A percentile compares a stretch with the other conserved stretches of the same genome.
Evolutionary conservation across 1,140 invertebrate species (phyloP).

Genomic region (Theocolax elegans): DNA sequence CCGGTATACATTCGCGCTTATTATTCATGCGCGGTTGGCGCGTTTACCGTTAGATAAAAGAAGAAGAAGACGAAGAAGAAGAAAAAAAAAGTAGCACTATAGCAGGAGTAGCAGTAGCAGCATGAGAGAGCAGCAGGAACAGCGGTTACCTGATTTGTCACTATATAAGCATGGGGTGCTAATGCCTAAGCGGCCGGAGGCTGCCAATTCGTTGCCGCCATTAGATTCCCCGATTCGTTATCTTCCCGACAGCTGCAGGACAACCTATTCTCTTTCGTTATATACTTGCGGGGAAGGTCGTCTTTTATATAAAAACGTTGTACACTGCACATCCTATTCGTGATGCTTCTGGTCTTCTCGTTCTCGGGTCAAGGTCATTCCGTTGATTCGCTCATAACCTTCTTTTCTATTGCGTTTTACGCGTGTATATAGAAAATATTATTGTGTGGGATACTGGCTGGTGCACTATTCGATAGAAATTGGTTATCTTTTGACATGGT

Average conservation of each 20-base stretch:
- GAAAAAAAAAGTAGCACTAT: neutral
- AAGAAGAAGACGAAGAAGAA: slow-evolving; percentile 34
- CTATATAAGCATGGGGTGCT: slow-evolving; percentile 23
- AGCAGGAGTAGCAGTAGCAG: neutral
- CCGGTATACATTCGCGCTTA: slow-evolving; percentile 50
- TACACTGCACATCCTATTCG: too few species aligned
- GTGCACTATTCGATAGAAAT: too few species aligned
- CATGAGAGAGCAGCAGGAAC: slow-evolving; percentile 13
- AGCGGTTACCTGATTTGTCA: slow-evolving; percentile 45
- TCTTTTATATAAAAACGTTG: too few species aligned
- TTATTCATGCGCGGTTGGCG: slow-evolving; percentile 46
- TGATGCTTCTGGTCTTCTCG: too few species aligned
- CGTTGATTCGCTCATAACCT: too few species aligned
- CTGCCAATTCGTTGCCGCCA: slow-evolving; percentile 27
- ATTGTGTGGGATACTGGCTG: too few species aligned
- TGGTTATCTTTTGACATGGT: too few species aligned
- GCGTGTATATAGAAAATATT: too few species aligned
- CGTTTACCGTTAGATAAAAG: slow-evolving; percentile 35
- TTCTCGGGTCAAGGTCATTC: too few species aligned
- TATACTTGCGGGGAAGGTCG: too few species aligned
- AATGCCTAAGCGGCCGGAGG: slow-evolving; percentile 9
- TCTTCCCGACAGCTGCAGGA: slow-evolving; percentile 12
- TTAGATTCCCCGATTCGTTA: slow-evolving; percentile 26
- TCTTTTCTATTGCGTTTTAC: too few species aligned
- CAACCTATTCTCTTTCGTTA: neutral